A percentile compares a stretch with the other conserved stretches of the same genome.
Conservation (phyloP, 2,113 vertebrate species). For the Solea senegalensis region DNA sequence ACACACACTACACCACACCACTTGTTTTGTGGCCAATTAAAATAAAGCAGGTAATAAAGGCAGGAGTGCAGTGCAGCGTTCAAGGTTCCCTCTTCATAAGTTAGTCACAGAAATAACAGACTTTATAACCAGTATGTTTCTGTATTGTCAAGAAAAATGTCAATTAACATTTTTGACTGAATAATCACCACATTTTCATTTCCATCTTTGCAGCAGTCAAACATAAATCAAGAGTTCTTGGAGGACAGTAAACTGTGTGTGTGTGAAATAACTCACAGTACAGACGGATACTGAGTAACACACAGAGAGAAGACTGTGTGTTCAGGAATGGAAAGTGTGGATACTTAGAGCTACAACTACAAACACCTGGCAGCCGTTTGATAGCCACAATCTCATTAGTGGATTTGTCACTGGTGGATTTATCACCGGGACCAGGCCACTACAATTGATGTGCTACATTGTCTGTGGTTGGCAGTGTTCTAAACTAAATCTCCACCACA, state of each 20-base stretch:
- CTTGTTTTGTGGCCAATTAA: not conserved
- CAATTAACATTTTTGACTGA: too few relatives aligned
- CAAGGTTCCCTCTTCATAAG: too few relatives aligned
- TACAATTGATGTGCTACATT: not conserved
- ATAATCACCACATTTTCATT: too few relatives aligned
- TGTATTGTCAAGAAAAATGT: too few relatives aligned
- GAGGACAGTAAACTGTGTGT: too few relatives aligned
- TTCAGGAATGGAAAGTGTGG: not conserved
- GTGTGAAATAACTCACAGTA: not conserved
- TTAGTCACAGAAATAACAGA: too few relatives aligned
- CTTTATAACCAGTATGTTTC: too few relatives aligned
- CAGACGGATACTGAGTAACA: not conserved
- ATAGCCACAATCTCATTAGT: constrained; percentile 13
- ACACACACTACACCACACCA: too few relatives aligned
- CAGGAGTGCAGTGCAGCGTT: not conserved
- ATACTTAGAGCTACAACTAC: not conserved
- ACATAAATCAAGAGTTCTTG: too few relatives aligned
- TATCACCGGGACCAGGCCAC: not conserved
- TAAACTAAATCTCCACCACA: constrained; percentile 7
- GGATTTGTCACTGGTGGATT: constrained; percentile 5
- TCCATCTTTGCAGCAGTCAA: too few relatives aligned
- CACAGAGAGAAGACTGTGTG: not conserved
- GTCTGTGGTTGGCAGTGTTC: not conserved
- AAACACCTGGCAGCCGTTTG: constrained; percentile 11
- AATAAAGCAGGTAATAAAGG: not conserved